These are phyloP conservation scores for Pempheris klunzingeri DNA, from an alignment of 2,797 vertebrate species.

Conservation along the genomic window DNA sequence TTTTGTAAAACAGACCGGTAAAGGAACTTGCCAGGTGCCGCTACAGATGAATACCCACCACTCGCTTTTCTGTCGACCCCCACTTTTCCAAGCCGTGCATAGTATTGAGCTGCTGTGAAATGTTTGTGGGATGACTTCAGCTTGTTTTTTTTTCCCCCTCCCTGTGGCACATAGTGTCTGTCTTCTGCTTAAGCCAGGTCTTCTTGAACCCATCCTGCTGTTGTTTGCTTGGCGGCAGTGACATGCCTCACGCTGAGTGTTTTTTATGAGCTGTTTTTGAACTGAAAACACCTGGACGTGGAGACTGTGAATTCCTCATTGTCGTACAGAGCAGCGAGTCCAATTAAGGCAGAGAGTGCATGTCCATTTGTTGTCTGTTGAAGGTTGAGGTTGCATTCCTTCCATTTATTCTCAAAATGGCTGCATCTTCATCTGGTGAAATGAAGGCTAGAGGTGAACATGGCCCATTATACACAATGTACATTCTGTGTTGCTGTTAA, in stretches of 20 bases:
- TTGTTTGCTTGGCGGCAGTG: conserved; percentile 73
- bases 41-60: conserved; percentile 8
- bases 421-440: conserved; percentile 38
- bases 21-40: conserved; percentile 29
- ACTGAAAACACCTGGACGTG: conserved; percentile 78
- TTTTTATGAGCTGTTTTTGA: conserved; percentile 77
- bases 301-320: conserved; percentile 68
- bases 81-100: conserved; percentile 31
- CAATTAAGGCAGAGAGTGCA: conserved; percentile 63
- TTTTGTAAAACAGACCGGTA: conserved; percentile 6
- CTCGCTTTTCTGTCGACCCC: conserved; percentile 21
- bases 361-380: conserved; percentile 68
- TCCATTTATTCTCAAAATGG: conserved; percentile 55
- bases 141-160: conserved; percentile 43
- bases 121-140: conserved; percentile 79
- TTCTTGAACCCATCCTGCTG: conserved; percentile 64
- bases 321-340: conserved; percentile 61
- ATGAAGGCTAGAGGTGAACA: conserved; percentile 27
- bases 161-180: conserved; percentile 64
- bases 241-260: conserved; percentile 60
- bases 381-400: conserved; percentile 67
- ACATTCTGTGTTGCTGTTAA: conserved; percentile 11
- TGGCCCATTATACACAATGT: conserved; percentile 1
- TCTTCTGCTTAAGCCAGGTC: conserved; percentile 64
- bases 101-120: conserved; percentile 67